A percentile compares a stretch with the other conserved stretches of the same genome.
phyloP scores from a whole-genome alignment of 2,113 vertebrate species.

The Crypturellus undulatus region DNA sequence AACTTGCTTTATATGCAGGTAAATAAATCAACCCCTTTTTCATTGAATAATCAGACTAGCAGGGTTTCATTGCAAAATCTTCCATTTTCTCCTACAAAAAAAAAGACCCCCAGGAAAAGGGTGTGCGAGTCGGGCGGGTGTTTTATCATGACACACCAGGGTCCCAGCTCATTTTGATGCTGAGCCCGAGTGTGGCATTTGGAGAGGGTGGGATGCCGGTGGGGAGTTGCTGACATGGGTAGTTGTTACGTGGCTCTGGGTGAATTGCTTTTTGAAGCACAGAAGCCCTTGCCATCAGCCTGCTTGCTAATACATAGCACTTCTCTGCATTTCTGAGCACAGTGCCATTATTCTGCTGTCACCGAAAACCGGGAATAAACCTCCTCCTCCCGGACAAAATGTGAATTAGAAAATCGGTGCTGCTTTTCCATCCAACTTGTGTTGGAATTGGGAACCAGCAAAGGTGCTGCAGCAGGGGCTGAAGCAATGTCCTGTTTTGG shows the following conservation, averaged over 20 bases:
- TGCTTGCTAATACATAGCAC: not conserved
- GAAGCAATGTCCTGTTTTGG: not conserved
- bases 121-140: not conserved
- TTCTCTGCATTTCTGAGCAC: not conserved
- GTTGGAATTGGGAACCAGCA: not conserved
- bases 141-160: not conserved
- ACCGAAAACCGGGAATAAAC: no score
- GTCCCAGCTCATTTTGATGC: not conserved
- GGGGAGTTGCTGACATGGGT: not conserved
- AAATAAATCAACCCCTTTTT: not conserved
- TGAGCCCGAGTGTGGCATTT: not conserved
- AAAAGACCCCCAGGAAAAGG: not conserved
- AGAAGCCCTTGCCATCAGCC: not conserved
- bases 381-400: not conserved
- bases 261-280: conserved; percentile 1
- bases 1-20: not conserved
- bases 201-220: not conserved
- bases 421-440: not conserved
- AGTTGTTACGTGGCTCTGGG: not conserved
- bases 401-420: not conserved
- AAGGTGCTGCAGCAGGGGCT: not conserved
- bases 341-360: not conserved
- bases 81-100: not conserved
- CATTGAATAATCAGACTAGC: not conserved
- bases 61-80: not conserved